Conservation (phyloP, 2,113 vertebrate genomes). For the Aythya baeri region DNA sequence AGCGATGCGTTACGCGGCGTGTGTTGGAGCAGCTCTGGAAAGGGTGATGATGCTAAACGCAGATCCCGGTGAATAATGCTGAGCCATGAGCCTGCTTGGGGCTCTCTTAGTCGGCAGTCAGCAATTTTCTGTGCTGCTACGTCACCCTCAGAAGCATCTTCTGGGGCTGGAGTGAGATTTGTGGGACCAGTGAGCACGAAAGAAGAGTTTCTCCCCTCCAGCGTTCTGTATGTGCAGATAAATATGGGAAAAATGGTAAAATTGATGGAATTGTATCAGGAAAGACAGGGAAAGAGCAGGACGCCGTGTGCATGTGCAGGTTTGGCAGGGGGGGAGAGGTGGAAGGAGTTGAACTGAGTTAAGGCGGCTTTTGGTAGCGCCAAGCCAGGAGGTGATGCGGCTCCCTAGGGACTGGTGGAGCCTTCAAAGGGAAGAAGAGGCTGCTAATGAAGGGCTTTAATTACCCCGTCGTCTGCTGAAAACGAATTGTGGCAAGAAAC, state of each 20-base stretch:
- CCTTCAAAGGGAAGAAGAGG: constrained; percentile 9
- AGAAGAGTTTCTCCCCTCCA: not conserved
- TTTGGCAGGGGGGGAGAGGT: not conserved
- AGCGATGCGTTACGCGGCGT: rapidly evolving
- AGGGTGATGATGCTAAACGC: not conserved
- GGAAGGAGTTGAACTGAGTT: not conserved
- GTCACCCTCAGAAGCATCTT: not conserved
- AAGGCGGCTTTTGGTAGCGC: not conserved
- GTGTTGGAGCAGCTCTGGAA: not conserved
- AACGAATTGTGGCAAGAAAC: not conserved
- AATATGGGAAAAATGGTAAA: not conserved
- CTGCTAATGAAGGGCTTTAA: not conserved
- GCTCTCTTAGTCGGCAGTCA: not conserved
- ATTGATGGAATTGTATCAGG: not conserved
- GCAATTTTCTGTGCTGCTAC: not conserved
- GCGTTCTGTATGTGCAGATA: not conserved
- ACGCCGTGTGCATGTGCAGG: not conserved
- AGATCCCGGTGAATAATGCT: not conserved
- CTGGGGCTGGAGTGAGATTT: not conserved
- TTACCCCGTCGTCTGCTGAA: not conserved
- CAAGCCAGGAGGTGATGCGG: not conserved
- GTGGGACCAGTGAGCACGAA: not conserved
- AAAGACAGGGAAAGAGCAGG: not conserved
- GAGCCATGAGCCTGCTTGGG: not conserved
- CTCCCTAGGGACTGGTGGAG: not conserved